Percentiles rank a stretch among this genome's conserved stretches.
Evolutionary conservation across 2,888 invertebrate genomes (phyloP).

Genomic region (Incurvaria masculella): DNA sequence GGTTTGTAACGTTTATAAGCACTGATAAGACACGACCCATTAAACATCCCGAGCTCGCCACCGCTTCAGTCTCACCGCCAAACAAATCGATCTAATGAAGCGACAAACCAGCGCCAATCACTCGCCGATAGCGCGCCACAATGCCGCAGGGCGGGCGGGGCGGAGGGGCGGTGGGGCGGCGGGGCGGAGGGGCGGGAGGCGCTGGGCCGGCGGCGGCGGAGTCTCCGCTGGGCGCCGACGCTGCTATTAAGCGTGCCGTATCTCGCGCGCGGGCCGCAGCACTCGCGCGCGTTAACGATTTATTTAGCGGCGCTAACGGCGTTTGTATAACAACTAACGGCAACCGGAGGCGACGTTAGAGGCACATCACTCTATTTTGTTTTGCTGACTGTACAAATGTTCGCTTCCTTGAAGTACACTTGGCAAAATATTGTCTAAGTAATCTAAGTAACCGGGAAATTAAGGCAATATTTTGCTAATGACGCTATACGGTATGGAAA

Average conservation of each 20-base stretch:
- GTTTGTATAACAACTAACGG: constrained; percentile 27
- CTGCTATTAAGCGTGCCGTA: constrained; percentile 34
- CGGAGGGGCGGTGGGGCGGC: neutral
- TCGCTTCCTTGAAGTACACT: too few species aligned
- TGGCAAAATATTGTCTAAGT: too few species aligned
- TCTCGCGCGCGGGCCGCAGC: constrained; percentile 26
- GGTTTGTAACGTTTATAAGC: too few species aligned
- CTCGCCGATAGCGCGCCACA: constrained; percentile 1
- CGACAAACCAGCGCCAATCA: neutral
- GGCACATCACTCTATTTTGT: constrained; percentile 32
- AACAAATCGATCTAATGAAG: neutral
- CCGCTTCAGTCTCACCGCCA: neutral
- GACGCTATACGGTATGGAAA: too few species aligned
- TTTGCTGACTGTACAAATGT: constrained; percentile 11
- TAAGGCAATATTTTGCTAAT: too few species aligned
- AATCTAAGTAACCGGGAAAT: too few species aligned
- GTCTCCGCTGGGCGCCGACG: constrained; percentile 3
- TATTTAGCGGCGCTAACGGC: constrained; percentile 51
- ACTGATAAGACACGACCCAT: too few species aligned
- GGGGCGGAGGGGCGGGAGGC: constrained; percentile 5
- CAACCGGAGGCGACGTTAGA: constrained; percentile 25
- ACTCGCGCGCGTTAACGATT: constrained; percentile 48
- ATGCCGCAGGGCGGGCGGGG: neutral
- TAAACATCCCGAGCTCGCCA: too few species aligned
- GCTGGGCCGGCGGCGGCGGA: neutral